phyloP scores from a whole-genome alignment of 2,113 vertebrate genomes.

The Atlantisia rogersi region DNA sequence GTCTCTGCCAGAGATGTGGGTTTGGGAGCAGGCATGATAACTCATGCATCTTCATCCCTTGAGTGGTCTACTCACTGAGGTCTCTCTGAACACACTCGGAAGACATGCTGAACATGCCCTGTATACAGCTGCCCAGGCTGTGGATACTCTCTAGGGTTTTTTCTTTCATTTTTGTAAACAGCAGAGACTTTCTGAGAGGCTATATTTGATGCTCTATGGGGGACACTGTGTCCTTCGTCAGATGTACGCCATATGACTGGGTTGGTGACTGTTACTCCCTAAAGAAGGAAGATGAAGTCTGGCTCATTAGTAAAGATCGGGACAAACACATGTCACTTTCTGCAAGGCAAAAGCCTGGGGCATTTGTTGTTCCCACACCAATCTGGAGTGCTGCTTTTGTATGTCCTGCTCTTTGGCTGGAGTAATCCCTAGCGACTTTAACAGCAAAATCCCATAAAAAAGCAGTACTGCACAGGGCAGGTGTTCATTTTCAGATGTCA shows the following conservation, averaged over 20 bases:
- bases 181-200: background rate
- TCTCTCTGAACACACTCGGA: background rate
- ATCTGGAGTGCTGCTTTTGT: conserved; percentile 16
- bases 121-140: background rate
- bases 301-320: background rate
- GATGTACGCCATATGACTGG: background rate
- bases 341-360: background rate
- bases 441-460: background rate
- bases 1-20: background rate
- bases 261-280: background rate
- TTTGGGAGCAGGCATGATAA: background rate
- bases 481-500: background rate
- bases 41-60: background rate
- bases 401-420: background rate
- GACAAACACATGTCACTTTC: background rate
- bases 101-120: background rate
- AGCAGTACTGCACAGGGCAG: background rate
- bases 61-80: background rate
- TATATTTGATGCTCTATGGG: background rate
- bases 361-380: background rate
- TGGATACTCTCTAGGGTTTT: background rate
- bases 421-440: background rate
- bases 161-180: background rate
- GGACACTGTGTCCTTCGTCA: background rate
- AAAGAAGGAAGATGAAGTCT: background rate